A percentile compares a stretch with the other conserved stretches of the same genome.
These are phyloP conservation scores for Lepus oiostolus DNA, from an alignment of 2,797 vertebrate species.

Conservation along the genomic window DNA sequence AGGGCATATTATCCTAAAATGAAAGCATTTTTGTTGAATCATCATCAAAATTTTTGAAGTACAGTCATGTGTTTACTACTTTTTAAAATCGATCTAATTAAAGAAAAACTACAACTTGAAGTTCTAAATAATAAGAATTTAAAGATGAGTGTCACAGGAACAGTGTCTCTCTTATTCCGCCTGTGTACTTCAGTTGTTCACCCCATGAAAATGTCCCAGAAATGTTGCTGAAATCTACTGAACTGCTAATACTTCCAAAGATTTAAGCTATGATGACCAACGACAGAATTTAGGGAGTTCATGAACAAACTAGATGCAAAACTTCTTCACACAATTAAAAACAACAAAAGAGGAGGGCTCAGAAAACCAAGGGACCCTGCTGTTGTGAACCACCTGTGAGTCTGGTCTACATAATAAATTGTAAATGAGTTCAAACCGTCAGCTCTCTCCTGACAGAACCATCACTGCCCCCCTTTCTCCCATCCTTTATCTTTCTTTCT, in stretches of 20 bases:
- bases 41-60: slow-evolving; percentile 42
- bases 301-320: not conserved
- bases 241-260: not conserved
- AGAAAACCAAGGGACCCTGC: slow-evolving; percentile 33
- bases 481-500: not conserved
- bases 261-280: not conserved
- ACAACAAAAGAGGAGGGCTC: not conserved
- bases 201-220: not conserved
- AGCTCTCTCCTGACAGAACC: not conserved
- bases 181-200: not conserved
- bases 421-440: slow-evolving; percentile 36
- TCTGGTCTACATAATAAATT: not conserved
- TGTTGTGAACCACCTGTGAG: not conserved
- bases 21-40: slow-evolving; percentile 34
- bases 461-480: not conserved
- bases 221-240: slow-evolving; percentile 31
- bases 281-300: slow-evolving; percentile 6
- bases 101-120: slow-evolving; percentile 20
- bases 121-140: slow-evolving; percentile 33
- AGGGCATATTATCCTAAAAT: slow-evolving; percentile 2
- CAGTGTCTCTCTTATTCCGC: not conserved
- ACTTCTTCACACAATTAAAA: slow-evolving; percentile 14
- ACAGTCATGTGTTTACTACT: not conserved
- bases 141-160: not conserved
- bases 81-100: not conserved